These are phyloP conservation scores for Azemiops feae DNA, from an alignment of 2,113 vertebrate genomes.

Conservation along the genomic window DNA sequence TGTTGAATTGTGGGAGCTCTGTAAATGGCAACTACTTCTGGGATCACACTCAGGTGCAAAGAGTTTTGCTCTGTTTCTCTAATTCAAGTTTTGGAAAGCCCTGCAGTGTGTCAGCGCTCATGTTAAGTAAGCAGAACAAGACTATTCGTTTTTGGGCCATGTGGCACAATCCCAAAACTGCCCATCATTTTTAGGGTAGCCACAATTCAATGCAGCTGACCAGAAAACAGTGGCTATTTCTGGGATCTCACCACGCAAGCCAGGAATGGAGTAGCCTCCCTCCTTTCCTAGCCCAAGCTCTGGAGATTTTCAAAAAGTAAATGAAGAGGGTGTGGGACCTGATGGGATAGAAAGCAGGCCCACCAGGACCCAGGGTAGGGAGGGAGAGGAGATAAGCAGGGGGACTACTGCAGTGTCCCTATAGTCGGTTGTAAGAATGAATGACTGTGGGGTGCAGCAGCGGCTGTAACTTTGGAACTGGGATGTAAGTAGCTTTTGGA, in stretches of 20 bases:
- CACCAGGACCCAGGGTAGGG: neutral
- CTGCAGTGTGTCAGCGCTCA: neutral
- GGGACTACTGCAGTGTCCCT: neutral
- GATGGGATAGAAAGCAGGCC: neutral
- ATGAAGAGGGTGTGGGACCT: neutral
- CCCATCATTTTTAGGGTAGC: neutral
- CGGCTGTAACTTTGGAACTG: neutral
- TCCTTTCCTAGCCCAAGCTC: neutral
- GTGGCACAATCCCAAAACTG: neutral
- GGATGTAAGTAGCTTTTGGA: neutral
- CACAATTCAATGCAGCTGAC: neutral
- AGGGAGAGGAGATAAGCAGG: neutral
- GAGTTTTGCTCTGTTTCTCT: neutral
- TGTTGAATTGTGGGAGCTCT: neutral
- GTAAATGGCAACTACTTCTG: neutral
- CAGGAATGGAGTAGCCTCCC: neutral
- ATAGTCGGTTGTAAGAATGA: neutral
- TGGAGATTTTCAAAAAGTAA: neutral
- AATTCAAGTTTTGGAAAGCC: neutral
- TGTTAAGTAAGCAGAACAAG: neutral
- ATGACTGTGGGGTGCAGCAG: neutral
- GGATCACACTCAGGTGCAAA: neutral
- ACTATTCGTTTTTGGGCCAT: neutral
- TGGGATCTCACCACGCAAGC: neutral
- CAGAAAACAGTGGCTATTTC: neutral